Evolutionary conservation across 2,113 vertebrate genomes (phyloP), one percentile per base, ranked within the genome.

Genomic region (Scartelaos histophorus): DNA sequence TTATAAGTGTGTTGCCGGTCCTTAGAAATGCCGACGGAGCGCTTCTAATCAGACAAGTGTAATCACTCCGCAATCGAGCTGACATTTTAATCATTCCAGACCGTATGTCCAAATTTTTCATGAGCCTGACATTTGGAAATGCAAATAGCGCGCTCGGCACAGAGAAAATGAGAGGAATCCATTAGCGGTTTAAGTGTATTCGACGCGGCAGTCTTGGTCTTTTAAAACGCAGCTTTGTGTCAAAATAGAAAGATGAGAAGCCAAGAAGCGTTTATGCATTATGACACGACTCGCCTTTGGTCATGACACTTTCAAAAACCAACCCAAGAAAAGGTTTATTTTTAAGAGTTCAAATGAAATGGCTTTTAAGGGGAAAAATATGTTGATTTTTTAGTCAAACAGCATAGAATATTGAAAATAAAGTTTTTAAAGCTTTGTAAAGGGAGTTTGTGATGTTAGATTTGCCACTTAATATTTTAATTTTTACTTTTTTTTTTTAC

Each of bases 81-180:
- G 86, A 85, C 78, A 81, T 89, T 88, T 89, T 70, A 85, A 79
- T 85, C 47, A 77, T 75, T 84, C 69, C 74, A 35, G 54, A 73
- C 66, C 77, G 60, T 56, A 65, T 61, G 58, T 80, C 56, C 66
- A 79, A 74, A 72, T 72, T 69, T 76, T 85, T 83, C 74, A 82
- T 60, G 66, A 74, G 74, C 46, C 25, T 85, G 84, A 86, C 87
- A 87, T 90, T 89, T 89, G 5, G 68, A 81, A 87, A 85, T 86
- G 80, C 84, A 83, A 90, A 86, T 86, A 69, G 58, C 65, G 53
- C 72, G 62, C 49, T 61, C 25, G 2, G 46, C 62, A 70, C 69
- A 64, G 46, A 34, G 72, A 74, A 72, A 74, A 83, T 56, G 74
- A 80, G 56, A 69, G 16, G 64, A 82, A 77, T 70, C 67, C 29